A percentile compares a stretch with the other conserved stretches of the same genome.
Conservation (phyloP, 2,797 vertebrate genomes). For the Ambastaia sidthimunki region DNA sequence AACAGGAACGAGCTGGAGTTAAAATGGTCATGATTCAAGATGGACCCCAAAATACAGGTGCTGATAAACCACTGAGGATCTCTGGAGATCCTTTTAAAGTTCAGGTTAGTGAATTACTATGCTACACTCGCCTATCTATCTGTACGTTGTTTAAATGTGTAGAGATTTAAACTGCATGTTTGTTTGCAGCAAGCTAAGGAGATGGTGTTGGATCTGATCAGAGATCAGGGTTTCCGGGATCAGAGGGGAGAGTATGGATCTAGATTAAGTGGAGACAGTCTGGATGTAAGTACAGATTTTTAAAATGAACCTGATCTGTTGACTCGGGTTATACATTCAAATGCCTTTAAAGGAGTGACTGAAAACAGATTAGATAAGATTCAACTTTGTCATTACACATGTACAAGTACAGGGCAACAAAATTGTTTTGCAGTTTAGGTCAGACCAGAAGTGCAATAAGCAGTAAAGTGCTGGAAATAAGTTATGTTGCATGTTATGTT, state of each 20-base stretch:
- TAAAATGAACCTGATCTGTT: not conserved
- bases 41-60: slow-evolving; percentile 96
- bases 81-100: slow-evolving; percentile 99
- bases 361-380: no score
- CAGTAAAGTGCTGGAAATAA: no score
- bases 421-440: no score
- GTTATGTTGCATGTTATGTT: no score
- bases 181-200: slow-evolving; percentile 95
- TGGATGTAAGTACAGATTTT: slow-evolving; percentile 83
- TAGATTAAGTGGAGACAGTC: slow-evolving; percentile 87
- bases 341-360: not conserved
- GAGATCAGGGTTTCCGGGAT: slow-evolving; percentile 98
- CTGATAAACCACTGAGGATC: slow-evolving; percentile 97
- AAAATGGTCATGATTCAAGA: slow-evolving; percentile 99
- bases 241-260: slow-evolving; percentile 97
- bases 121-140: no score
- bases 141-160: not conserved
- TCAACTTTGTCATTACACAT: no score
- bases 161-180: not conserved
- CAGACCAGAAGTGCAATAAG: no score
- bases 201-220: slow-evolving; percentile 99
- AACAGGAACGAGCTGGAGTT: slow-evolving; percentile 93
- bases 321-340: not conserved
- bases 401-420: no score
- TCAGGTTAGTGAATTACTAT: slow-evolving; percentile 81